A percentile compares a stretch with the other conserved stretches of the same genome.
Conservation (phyloP, 2,797 vertebrate species). For the Tiaroga cobitis region DNA sequence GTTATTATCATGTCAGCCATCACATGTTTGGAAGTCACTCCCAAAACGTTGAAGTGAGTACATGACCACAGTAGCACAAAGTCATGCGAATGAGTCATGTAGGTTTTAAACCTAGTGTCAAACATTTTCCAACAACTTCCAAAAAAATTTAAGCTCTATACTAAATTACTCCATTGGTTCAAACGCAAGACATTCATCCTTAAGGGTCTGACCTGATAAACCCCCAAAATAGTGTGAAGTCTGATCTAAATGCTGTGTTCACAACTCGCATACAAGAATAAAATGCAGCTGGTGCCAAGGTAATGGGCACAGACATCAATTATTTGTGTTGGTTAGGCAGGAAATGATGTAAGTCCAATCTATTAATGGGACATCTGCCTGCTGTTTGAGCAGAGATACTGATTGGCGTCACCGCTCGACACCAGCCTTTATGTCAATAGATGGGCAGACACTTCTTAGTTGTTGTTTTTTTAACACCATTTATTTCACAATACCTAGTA, state of each 20-base stretch:
- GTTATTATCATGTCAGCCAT: slow-evolving; percentile 9
- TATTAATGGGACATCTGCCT: slow-evolving; percentile 48
- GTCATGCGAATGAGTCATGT: background rate
- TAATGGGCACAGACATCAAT: slow-evolving; percentile 40
- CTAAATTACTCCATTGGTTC: background rate
- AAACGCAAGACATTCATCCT: background rate
- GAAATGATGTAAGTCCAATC: slow-evolving; percentile 50
- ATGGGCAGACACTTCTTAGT: background rate
- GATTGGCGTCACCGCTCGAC: slow-evolving; percentile 12
- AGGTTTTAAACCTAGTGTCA: background rate
- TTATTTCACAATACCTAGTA: slow-evolving; percentile 19
- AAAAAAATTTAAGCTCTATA: background rate
- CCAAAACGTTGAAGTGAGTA: background rate
- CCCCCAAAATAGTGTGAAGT: background rate
- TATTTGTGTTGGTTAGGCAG: slow-evolving; percentile 46
- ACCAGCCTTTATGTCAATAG: slow-evolving; percentile 18
- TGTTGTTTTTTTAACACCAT: background rate
- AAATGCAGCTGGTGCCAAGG: slow-evolving; percentile 42
- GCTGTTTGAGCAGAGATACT: slow-evolving; percentile 40
- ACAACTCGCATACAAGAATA: slow-evolving; percentile 3
- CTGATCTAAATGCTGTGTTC: background rate
- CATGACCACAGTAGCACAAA: background rate
- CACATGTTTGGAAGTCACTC: slow-evolving; percentile 1
- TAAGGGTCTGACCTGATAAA: background rate
- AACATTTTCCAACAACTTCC: slow-evolving; percentile 3